Base-by-base conservation (phyloP, 2,888 invertebrate genomes). In the Ichneumon xanthorius region DNA sequence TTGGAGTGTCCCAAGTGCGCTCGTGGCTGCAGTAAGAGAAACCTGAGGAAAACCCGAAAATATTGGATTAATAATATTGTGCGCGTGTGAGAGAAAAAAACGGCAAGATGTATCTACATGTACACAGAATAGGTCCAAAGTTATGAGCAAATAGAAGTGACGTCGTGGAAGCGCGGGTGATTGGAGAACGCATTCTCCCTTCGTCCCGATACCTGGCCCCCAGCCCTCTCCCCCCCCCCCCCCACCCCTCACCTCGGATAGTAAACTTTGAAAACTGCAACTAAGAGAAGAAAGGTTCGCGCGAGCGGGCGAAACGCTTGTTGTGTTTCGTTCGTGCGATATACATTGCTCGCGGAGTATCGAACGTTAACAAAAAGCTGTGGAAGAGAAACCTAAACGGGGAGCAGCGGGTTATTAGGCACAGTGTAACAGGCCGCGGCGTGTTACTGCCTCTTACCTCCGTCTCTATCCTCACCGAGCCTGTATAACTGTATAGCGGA, bases 211-310 rank as follows among this genome's bases (percentile, higher is more conserved):
- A 11, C 14, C 14, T 45, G 0, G 14, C 45, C 58, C 26, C 33
- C 30, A 14, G 2, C 61, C 26, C 22, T 9, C 30, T 16, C 26
- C 58, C 45, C 22, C 50, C 30, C 30, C 70, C 33, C 33, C 50
- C n/a, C 6, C 19, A 1, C 14, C 16, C 22, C 14, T 6, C 68
- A 19, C 26, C 7, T 0, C 67, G 45, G 19, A n/a, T 55, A 22
- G 48, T 50, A 48, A 75, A 75, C 50, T 75, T 75, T 63, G 63
- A 75, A n/a, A 75, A 73, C 45, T n/a, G 72, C 26, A 40, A 40
- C 16, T n/a, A n/a, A 33, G 33, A 22, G 4, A 9, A 16, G 0
- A 16, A n/a, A 30, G 6, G 26, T 16, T 33, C 2, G 63, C 16
- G 63, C 33, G 50, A n/a, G 30, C 30, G 16, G 4, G 26, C 16